These are phyloP conservation scores for Anadara kagoshimensis DNA, from an alignment of 1,140 invertebrate species.

Conservation along the genomic window DNA sequence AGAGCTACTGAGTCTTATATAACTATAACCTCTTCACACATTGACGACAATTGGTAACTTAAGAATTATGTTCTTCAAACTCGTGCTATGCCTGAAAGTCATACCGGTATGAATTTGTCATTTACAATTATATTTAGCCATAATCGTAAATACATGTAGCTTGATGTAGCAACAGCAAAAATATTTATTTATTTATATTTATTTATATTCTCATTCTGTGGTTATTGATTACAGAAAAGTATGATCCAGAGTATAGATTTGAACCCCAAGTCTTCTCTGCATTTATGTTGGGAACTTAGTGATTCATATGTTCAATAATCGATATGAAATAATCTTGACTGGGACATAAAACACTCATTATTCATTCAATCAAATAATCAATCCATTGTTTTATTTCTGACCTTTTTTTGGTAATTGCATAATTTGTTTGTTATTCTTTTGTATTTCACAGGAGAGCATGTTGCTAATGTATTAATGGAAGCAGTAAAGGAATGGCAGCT, in stretches of 20 bases:
- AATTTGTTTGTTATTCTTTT: no score
- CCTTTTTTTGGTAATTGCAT: background rate
- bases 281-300: no score
- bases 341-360: no score
- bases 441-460: slow-evolving; percentile 9
- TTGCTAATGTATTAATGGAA: slow-evolving; percentile 2
- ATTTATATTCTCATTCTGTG: background rate
- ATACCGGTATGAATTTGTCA: slow-evolving; percentile 17
- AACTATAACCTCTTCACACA: slow-evolving; percentile 9
- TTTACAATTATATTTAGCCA: background rate
- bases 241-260: no score
- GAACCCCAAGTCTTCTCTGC: no score
- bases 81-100: background rate
- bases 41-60: slow-evolving; percentile 22
- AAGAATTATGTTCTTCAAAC: slow-evolving; percentile 20
- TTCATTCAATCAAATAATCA: background rate
- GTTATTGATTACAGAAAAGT: no score
- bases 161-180: background rate
- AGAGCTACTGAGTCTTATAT: slow-evolving; percentile 19
- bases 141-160: background rate
- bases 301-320: no score
- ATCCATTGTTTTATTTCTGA: background rate
- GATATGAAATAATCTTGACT: no score
- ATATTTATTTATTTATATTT: background rate
- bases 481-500: slow-evolving; percentile 17